Base-by-base conservation (phyloP, 2,113 vertebrate genomes). In the Amphiprion percula region DNA sequence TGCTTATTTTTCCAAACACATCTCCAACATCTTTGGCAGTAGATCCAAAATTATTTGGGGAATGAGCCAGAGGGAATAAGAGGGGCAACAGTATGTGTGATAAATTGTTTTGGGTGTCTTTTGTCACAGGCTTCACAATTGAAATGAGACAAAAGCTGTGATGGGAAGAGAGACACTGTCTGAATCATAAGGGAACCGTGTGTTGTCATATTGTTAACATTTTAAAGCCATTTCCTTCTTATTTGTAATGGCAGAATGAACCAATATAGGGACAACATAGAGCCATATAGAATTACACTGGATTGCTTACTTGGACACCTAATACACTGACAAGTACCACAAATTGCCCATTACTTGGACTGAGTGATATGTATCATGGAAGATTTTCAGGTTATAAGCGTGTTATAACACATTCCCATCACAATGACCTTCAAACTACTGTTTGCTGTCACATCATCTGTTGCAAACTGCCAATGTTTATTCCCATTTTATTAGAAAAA, bases 1-100 rank as follows among this genome's bases (percentile, higher is more conserved):
- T 82, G 79, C 87, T 83, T 86, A 85, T 90, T 88, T 90, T 86
- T 82, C 63, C 50, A 87, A 84, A 88, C 79, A 77, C 83, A 81
- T 80, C 77, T 64, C 79, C 79, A 83, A 83, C 72, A 53, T 50
- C 44, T 72, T 64, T 89, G 83, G 80, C 79, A 75, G 59, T 50
- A 39, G 58, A 83, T 88, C 68, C 80, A 71, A 80, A 88, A 90
- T 82, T 21, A 44, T 80, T 86, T 67, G 64, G 53, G 68, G 68
- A 64, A 74, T 71, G 47, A 84, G 78, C 68, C 74, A 80, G 66
- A 69, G 85, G 72, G 65, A 21, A 70, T 75, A 68, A 69, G 62
- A 64, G 39, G 72, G 63, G 30, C 21, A 67, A 58, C 21, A 65
- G 73, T 72, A 52, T 58, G 61, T 68, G 65, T 58, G 52, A 84